Base-by-base conservation (phyloP, 2,797 vertebrate genomes). In the Peromyscus aztecus region DNA sequence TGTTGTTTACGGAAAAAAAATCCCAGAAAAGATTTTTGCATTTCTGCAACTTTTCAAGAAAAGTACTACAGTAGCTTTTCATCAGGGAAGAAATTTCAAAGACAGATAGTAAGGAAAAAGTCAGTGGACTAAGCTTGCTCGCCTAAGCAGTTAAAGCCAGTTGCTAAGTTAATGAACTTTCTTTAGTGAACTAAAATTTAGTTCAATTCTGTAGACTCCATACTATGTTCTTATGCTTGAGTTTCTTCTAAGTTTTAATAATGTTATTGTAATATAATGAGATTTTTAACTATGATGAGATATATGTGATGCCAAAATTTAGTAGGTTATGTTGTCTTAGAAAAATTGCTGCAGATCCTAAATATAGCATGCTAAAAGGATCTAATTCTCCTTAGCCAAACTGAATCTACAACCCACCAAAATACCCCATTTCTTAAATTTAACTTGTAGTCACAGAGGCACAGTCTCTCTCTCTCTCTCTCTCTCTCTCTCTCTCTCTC, bases 351-450 rank as follows among this genome's bases (percentile, higher is more conserved):
- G 92, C 96, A 97, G 94, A 85, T 96, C 94, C 92, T 97, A 83
- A 92, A 96, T 96, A 69, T 77, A 97, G 63, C 97, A 94, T 95
- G 83, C 97, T 96, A 90, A 83, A 63, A 83, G 63, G 71, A 91
- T 67, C 95, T 97, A 95, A 96, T 97, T 97, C 94, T 43, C 63
- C 97, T 96, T 97, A 97, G 71, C 82, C 95, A 90, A 89, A 93
- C 6, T 81, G 84, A 94, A 98, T 93, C 92, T 2, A 11, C 61
- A 94, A 88, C 69, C 95, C 95, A 95, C 89, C 94, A 76, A 88
- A 94, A 97, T 96, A 94, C 0, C 83, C 13, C 94, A 95, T 98
- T 98, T 97, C 94, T 97, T 91, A 96, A 98, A 97, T 94, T 96
- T 98, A 97, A 92, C 97, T 96, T 97, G 75, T n/a, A 98, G 94